Conservation (phyloP, 2,888 invertebrate species). For the Microctonus aethiopoides region DNA sequence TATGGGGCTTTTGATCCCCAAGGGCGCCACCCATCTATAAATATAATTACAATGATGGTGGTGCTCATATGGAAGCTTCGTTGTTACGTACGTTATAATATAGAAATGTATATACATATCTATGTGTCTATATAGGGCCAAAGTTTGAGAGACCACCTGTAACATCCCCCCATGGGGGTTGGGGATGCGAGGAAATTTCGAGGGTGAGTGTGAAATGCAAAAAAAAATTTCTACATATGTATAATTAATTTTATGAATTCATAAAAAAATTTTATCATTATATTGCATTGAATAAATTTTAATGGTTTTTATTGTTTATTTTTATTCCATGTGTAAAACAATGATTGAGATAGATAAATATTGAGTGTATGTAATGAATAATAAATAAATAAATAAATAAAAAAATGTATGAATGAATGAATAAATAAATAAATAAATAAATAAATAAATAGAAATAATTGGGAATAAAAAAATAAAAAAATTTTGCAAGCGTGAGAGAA, state of each 20-base stretch:
- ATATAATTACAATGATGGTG: neutral
- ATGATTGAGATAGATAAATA: too few species aligned
- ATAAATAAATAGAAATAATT: neutral
- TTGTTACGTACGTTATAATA: neutral
- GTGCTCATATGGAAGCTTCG: neutral
- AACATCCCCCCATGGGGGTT: neutral
- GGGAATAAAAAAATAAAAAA: too few species aligned
- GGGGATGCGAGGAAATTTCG: neutral
- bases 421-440: neutral
- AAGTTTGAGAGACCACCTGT: slow-evolving; percentile 1
- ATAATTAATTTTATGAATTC: too few species aligned
- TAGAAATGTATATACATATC: neutral
- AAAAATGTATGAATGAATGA: neutral
- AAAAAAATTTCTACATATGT: too few species aligned
- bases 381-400: too few species aligned
- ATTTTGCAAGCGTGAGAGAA: neutral
- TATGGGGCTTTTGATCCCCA: neutral
- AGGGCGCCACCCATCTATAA: neutral
- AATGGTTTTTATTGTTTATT: too few species aligned
- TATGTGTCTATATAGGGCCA: neutral
- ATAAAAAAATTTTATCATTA: too few species aligned
- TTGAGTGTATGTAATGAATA: too few species aligned
- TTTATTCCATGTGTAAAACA: too few species aligned
- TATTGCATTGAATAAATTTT: too few species aligned
- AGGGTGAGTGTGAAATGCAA: neutral